Percentiles rank a stretch among this genome's conserved stretches.
These are phyloP conservation scores for Falco peregrinus DNA, from an alignment of 2,797 vertebrate species.

Conservation along the genomic window DNA sequence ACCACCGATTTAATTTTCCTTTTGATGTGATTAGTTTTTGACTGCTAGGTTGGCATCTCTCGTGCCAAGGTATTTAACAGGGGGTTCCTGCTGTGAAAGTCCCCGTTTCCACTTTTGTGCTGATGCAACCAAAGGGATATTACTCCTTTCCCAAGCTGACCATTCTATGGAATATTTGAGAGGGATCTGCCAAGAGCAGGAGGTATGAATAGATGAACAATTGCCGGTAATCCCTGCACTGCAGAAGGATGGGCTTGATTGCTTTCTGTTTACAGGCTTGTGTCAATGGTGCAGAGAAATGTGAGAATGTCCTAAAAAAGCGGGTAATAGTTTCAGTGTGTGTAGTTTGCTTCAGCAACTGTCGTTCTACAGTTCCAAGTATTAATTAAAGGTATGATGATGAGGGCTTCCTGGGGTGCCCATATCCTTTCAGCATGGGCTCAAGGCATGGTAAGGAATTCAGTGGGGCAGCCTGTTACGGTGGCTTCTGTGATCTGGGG, in stretches of 20 bases:
- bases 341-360: not conserved
- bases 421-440: not conserved
- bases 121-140: not conserved
- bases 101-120: not conserved
- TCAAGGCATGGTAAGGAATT: not conserved
- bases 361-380: not conserved
- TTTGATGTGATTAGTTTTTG: conserved; percentile 63
- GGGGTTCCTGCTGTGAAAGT: conserved; percentile 4
- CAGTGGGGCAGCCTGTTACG: not conserved
- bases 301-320: not conserved
- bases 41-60: not conserved
- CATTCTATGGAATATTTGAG: not conserved
- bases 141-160: conserved; percentile 21
- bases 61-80: not conserved
- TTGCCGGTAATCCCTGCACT: not conserved
- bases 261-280: not conserved
- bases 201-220: conserved; percentile 10
- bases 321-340: not conserved
- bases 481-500: not conserved
- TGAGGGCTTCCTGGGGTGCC: not conserved
- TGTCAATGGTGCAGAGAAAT: not conserved
- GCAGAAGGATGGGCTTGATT: not conserved
- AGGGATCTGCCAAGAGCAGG: not conserved
- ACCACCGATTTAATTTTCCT: conserved; percentile 60
- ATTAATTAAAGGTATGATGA: not conserved